phyloP scores from a whole-genome alignment of 1,140 invertebrate genomes.

The Drosophila dunni region DNA sequence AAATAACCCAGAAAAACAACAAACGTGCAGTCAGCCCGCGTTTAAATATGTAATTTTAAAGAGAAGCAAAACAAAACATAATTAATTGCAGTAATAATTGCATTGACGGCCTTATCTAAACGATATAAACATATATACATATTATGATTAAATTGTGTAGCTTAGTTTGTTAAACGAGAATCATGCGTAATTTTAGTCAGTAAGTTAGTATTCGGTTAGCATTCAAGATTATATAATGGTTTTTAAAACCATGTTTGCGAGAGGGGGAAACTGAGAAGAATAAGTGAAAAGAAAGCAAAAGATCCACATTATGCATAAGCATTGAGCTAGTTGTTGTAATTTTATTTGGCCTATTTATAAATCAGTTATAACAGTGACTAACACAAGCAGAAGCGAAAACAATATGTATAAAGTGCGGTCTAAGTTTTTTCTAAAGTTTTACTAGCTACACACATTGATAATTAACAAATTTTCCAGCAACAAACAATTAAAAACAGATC shows the following conservation, averaged over 20 bases:
- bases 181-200: constrained; percentile 62
- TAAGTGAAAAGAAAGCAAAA: constrained; percentile 30
- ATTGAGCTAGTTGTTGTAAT: constrained; percentile 75
- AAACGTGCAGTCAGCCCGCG: constrained; percentile 47
- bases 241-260: constrained; percentile 66
- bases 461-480: constrained; percentile 65
- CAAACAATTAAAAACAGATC: constrained; percentile 40
- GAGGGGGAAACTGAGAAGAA: constrained; percentile 31
- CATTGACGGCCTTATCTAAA: constrained; percentile 82
- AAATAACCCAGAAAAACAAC: constrained; percentile 45
- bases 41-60: constrained; percentile 67
- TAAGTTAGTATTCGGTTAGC: constrained; percentile 44
- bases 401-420: constrained; percentile 48
- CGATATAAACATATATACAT: constrained; percentile 65
- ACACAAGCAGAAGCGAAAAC: constrained; percentile 12
- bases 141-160: constrained; percentile 72
- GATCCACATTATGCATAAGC: constrained; percentile 55
- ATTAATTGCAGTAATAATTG: constrained; percentile 75
- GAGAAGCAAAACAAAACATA: constrained; percentile 43
- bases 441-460: constrained; percentile 52
- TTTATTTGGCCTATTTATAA: constrained; percentile 55
- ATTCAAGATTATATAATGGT: constrained; percentile 56
- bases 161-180: constrained; percentile 80
- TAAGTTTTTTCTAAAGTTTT: constrained; percentile 44
- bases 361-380: constrained; percentile 28